A percentile compares a stretch with the other conserved stretches of the same genome.
Conservation (phyloP, 2,113 vertebrate species). For the Lepus europaeus region DNA sequence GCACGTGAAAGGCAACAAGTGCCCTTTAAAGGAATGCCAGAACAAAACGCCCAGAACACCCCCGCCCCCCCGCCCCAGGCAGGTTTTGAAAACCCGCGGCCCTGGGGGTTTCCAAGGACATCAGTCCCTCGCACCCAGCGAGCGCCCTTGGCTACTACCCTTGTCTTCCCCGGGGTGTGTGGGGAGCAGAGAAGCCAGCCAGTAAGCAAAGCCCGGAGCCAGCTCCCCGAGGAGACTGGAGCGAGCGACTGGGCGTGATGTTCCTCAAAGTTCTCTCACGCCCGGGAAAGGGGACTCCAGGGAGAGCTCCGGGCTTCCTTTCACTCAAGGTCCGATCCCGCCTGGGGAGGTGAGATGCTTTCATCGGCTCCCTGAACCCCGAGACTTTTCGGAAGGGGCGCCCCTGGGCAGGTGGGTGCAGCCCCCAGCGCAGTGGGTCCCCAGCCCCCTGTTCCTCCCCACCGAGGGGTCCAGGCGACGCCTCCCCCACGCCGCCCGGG, state of each 20-base stretch:
- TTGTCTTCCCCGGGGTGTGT: background rate
- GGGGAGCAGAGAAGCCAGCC: background rate
- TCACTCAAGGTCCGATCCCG: background rate
- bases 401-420: constrained; percentile 54
- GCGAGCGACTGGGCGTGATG: background rate
- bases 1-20: constrained; percentile 76
- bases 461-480: background rate
- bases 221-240: background rate
- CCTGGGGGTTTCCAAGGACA: background rate
- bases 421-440: background rate
- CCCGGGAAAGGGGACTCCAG: background rate
- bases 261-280: background rate
- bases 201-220: background rate
- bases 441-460: background rate
- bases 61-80: background rate
- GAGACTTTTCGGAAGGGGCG: background rate
- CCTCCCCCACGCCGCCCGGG: background rate
- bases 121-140: background rate
- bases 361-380: background rate
- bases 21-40: constrained; percentile 63
- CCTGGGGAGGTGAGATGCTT: background rate
- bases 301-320: background rate
- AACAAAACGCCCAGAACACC: constrained; percentile 47
- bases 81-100: background rate
- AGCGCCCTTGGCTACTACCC: constrained; percentile 45